Conservation (phyloP, 2,797 vertebrate genomes). For the Corythornis leucogaster region DNA sequence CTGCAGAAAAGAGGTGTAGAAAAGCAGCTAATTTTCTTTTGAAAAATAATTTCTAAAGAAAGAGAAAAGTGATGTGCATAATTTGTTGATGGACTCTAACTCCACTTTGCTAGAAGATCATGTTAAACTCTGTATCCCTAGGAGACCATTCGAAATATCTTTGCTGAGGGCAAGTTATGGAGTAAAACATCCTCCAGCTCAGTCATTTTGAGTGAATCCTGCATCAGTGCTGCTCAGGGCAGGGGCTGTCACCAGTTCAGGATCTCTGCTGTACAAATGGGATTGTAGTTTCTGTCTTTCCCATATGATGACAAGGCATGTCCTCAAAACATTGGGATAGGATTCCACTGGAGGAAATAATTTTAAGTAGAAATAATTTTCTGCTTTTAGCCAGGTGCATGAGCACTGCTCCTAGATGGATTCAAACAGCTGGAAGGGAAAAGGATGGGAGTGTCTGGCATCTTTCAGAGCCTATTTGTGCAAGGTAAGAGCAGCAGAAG, state of each 20-base stretch:
- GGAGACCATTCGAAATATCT: background rate
- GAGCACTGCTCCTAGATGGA: background rate
- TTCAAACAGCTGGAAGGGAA: background rate
- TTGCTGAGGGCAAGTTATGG: background rate
- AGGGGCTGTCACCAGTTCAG: background rate
- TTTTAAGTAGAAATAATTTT: background rate
- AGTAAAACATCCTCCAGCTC: background rate
- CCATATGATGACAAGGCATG: background rate
- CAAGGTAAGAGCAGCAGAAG: background rate
- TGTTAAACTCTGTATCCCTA: background rate
- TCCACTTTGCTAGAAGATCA: background rate
- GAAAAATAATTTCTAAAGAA: background rate
- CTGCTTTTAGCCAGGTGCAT: background rate
- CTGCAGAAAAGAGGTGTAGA: background rate
- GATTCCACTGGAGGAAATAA: background rate
- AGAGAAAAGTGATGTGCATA: background rate
- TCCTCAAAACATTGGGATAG: background rate
- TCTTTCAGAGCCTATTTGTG: background rate
- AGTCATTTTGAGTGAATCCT: background rate
- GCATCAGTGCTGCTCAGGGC: rapidly evolving
- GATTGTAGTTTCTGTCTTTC: background rate
- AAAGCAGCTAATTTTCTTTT: background rate
- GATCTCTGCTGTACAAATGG: background rate
- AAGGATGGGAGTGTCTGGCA: background rate
- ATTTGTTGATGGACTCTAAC: background rate